A percentile compares a stretch with the other conserved stretches of the same genome.
These are phyloP conservation scores for Galerucella calmariensis DNA, from an alignment of 2,888 invertebrate species.

Conservation along the genomic window DNA sequence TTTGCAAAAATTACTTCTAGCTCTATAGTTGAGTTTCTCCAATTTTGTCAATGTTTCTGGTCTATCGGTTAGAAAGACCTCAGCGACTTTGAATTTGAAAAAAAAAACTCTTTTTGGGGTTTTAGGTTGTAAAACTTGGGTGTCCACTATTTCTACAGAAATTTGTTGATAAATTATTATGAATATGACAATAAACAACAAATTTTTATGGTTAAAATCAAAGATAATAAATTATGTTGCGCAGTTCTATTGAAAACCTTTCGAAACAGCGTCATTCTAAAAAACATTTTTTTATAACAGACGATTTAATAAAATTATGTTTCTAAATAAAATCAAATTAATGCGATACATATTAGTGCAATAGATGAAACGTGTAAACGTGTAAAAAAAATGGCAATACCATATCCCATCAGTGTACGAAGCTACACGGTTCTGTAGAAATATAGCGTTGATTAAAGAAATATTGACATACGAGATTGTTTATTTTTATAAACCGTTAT, in stretches of 20 bases:
- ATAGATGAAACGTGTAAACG: constrained; percentile 63
- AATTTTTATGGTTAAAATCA: background rate
- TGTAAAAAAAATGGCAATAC: constrained; percentile 62
- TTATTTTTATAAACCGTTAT: background rate
- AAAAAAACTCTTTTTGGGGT: too few species aligned
- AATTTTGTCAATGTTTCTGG: too few species aligned
- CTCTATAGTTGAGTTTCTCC: too few species aligned
- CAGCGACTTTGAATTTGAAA: too few species aligned
- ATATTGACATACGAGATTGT: constrained; percentile 57
- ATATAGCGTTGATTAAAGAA: constrained; percentile 66
- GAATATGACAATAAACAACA: too few species aligned
- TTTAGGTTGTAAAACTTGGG: too few species aligned
- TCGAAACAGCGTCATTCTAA: constrained; percentile 19
- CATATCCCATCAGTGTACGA: constrained; percentile 65
- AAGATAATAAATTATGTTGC: background rate
- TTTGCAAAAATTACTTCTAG: too few species aligned
- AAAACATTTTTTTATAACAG: constrained; percentile 5
- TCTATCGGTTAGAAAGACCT: too few species aligned
- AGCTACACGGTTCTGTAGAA: constrained; percentile 63
- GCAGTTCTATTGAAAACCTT: constrained; percentile 26
- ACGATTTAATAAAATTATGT: background rate
- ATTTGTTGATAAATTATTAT: too few species aligned
- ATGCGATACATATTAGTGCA: constrained; percentile 59
- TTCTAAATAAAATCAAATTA: constrained; percentile 21
- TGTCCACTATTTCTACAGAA: too few species aligned